Conservation (phyloP, 2,888 invertebrate genomes). For the Encarsia formosa region DNA sequence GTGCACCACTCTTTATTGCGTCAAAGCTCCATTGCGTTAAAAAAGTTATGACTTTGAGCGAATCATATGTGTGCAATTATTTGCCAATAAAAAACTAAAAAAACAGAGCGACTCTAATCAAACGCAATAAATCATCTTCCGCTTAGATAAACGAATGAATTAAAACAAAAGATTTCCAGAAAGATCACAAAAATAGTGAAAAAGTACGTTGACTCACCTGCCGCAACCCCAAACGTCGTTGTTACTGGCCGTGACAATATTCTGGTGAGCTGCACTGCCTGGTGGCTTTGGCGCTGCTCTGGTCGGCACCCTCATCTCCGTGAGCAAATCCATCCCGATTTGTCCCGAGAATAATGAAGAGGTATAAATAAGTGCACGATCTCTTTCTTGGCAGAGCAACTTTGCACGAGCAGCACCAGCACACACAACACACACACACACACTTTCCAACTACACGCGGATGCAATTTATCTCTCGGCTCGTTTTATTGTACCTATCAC, state of each 20-base stretch:
- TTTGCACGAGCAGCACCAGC: neutral
- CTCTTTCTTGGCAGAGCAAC: neutral
- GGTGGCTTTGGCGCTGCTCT: slow-evolving; percentile 60
- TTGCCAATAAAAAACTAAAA: neutral
- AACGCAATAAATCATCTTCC: too few species aligned
- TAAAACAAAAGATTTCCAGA: too few species aligned
- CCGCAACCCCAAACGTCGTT: slow-evolving; percentile 39
- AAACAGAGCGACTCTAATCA: neutral
- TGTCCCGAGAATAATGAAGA: neutral
- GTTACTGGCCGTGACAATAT: slow-evolving; percentile 16
- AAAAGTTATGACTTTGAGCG: too few species aligned
- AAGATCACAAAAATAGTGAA: too few species aligned
- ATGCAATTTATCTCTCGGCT: neutral
- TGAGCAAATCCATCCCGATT: slow-evolving; percentile 29
- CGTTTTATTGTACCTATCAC: too few species aligned
- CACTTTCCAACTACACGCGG: neutral
- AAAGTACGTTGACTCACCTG: neutral
- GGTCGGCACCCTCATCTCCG: slow-evolving; percentile 62
- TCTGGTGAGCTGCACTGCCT: neutral
- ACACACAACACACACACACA: neutral
- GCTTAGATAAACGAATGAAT: too few species aligned
- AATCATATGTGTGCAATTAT: too few species aligned
- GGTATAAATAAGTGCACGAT: too few species aligned
- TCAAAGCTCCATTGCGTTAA: too few species aligned
- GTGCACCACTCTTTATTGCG: neutral